phyloP scores from a whole-genome alignment of 2,113 vertebrate species.

The Silurus meridionalis region DNA sequence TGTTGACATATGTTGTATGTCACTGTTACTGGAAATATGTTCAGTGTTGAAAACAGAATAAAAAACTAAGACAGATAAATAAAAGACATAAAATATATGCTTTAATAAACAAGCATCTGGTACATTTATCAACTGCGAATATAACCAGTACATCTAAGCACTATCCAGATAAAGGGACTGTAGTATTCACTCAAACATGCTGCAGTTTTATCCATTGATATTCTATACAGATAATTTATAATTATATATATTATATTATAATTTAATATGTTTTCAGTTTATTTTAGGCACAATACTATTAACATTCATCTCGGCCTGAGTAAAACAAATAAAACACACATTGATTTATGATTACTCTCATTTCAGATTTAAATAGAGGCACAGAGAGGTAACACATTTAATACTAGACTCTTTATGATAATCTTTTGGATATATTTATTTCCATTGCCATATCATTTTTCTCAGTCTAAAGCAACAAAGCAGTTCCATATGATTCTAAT shows the following conservation, averaged over 20 bases:
- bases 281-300: slow-evolving; percentile 12
- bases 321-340: slow-evolving; percentile 5
- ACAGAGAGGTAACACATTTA: slow-evolving; percentile 35
- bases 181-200: background rate
- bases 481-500: background rate
- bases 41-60: background rate
- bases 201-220: background rate
- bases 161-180: slow-evolving; percentile 13
- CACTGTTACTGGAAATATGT: background rate
- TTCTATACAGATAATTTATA: background rate
- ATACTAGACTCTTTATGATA: background rate
- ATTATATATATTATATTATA: background rate
- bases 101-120: slow-evolving; percentile 43
- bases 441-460: background rate
- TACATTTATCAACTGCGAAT: background rate
- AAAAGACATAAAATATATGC: slow-evolving; percentile 45
- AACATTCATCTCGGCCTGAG: background rate
- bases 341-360: background rate
- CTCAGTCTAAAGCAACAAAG: background rate
- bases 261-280: background rate
- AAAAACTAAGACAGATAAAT: background rate
- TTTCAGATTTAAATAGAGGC: slow-evolving; percentile 19
- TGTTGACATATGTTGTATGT: background rate
- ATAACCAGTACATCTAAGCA: slow-evolving; percentile 11
- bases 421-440: background rate